Base-by-base conservation (phyloP, 2,888 invertebrate species). In the Anthrax anthrax region DNA sequence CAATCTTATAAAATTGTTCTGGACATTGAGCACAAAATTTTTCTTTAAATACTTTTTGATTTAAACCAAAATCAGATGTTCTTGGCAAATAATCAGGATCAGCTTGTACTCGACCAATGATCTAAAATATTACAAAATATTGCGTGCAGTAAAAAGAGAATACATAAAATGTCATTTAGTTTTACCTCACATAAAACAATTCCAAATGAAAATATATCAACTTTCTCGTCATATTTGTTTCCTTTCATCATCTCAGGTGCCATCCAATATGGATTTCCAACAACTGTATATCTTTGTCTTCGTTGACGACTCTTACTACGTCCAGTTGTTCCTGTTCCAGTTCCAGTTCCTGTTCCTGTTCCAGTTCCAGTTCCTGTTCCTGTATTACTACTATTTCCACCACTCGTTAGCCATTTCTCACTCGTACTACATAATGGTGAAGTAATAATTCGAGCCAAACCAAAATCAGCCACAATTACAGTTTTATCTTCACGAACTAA, bases 231-330 rank as follows among this genome's bases (percentile, higher is more conserved):
- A 64, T 95, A 95, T 54, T 87, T 86, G 59, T 89, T 86, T 18
- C 92, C 92, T 64, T 87, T 90, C 88, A 95, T 89, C 95, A 95
- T 95, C 69, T 95, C 95, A 1, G 95, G 95, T 0, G 95, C 95
- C 95, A 95, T 95, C 92, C 94, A 95, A 68, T 92, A 95, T 1
- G 95, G 94, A 73, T 91, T 94, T 2, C 95, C 95, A 0, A 95
- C 95, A 27, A 95, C 92, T 0, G 94, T 95, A 65, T 94, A 94
- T 14, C 94, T 74, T 62, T 92, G 92, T 55, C 88, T 77, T 0
- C 90, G 71, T 56, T 83, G 78, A 42, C 75, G 72, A 42, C 78
- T 78, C 50, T 81, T 76, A 54, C 70, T 76, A 43, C 70, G 59
- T 10, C 67, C 70, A 48, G 72, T 69, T 1, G 69, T 67, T 37